These are phyloP conservation scores for Tetranychus truncatus DNA, from an alignment of 2,888 invertebrate species.

Conservation along the genomic window DNA sequence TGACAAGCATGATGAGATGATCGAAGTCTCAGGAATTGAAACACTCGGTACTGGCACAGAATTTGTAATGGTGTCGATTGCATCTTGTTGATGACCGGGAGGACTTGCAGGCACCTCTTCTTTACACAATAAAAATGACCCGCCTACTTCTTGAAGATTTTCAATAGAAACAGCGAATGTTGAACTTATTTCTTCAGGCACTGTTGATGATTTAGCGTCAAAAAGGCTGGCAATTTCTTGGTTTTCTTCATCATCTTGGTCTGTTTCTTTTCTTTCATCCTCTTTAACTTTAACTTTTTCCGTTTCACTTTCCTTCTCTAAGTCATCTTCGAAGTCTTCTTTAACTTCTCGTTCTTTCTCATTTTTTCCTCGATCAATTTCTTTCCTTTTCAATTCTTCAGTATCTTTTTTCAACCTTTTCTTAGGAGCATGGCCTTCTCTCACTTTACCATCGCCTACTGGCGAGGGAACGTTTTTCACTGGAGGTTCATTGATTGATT, in stretches of 20 bases:
- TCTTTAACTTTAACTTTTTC: conserved; percentile 34
- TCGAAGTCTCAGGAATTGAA: neutral
- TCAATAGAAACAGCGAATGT: conserved; percentile 7
- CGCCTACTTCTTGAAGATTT: conserved; percentile 23
- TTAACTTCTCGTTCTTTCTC: conserved; percentile 28
- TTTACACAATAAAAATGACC: conserved; percentile 53
- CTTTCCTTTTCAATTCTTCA: conserved; percentile 9
- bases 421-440: conserved; percentile 7
- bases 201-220: neutral
- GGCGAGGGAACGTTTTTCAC: neutral
- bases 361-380: conserved; percentile 24
- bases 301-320: conserved; percentile 42
- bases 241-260: conserved; percentile 29
- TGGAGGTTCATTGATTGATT: neutral
- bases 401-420: conserved; percentile 9
- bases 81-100: conserved; percentile 3
- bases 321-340: conserved; percentile 33
- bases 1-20: neutral
- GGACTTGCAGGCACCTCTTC: conserved; percentile 80
- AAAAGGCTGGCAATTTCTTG: conserved; percentile 32
- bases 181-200: neutral
- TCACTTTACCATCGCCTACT: neutral
- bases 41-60: neutral
- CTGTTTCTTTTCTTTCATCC: conserved; percentile 16
- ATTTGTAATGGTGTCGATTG: neutral